phyloP scores from a whole-genome alignment of 2,797 vertebrate genomes.

The Typhlichthys subterraneus region DNA sequence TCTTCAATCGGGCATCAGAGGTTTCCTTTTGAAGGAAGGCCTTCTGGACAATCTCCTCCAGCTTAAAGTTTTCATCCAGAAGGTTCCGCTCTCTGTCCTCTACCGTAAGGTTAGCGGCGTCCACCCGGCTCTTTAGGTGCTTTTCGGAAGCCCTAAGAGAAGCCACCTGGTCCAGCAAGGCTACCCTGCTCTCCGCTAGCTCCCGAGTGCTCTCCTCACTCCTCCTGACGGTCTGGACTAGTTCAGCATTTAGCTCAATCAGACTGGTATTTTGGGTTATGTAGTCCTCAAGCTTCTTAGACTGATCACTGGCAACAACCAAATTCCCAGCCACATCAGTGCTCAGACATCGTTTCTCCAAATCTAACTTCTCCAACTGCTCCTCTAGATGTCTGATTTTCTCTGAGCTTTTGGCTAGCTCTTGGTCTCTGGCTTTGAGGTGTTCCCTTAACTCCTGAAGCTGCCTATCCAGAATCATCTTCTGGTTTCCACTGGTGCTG shows the following conservation, averaged over 20 bases:
- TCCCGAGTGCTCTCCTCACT: slow-evolving; percentile 69
- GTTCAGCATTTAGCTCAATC: slow-evolving; percentile 70
- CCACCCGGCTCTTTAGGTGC: slow-evolving; percentile 69
- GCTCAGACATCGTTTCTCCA: slow-evolving; percentile 74
- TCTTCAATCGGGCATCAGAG: slow-evolving; percentile 71
- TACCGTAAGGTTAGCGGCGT: slow-evolving; percentile 57
- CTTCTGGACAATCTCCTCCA: slow-evolving; percentile 81
- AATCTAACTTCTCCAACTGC: slow-evolving; percentile 71
- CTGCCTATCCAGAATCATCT: slow-evolving; percentile 69
- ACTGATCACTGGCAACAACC: slow-evolving; percentile 45
- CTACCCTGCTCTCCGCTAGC: slow-evolving; percentile 63
- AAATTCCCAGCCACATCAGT: slow-evolving; percentile 63
- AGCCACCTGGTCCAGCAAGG: slow-evolving; percentile 72
- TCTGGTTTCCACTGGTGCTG: slow-evolving; percentile 33
- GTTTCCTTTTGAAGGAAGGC: slow-evolving; percentile 64
- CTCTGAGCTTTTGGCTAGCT: slow-evolving; percentile 75
- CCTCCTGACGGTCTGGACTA: slow-evolving; percentile 71
- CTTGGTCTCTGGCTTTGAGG: slow-evolving; percentile 76
- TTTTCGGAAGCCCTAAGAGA: slow-evolving; percentile 77
- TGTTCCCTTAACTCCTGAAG: slow-evolving; percentile 68
- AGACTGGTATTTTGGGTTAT: slow-evolving; percentile 68
- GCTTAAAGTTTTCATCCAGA: slow-evolving; percentile 72
- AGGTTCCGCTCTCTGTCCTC: slow-evolving; percentile 81
- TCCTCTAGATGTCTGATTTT: slow-evolving; percentile 80
- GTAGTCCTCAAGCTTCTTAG: slow-evolving; percentile 64